Evolutionary conservation across 2,888 invertebrate species (phyloP), one percentile per base, ranked within the genome.

Genomic region (Dryobotodes eremita): DNA sequence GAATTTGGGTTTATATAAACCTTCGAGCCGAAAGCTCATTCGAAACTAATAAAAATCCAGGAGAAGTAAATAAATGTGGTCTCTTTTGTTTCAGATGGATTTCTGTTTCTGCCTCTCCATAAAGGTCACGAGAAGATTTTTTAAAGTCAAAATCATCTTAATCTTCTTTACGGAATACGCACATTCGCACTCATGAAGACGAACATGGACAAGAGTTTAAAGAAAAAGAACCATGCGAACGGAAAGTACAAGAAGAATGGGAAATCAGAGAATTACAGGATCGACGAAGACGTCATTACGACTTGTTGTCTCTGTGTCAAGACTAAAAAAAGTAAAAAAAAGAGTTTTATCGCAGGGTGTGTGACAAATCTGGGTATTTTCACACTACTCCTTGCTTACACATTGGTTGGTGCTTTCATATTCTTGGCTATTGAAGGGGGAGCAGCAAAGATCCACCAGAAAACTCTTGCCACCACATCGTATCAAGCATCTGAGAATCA

Each of bases 351-450:
- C 31, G 98, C 98, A 48, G 98, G 98, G 20, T 97, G 98, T 88
- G 96, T 98, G 83, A 98, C 98, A 70, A 98, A 98, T 95, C 95
- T 98, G 82, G 98, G 98, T 71, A 98, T 99, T 89, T 98, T 98
- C 93, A 97, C 98, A 73, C 96, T 98, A 48, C 97, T 99, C 4
- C 97, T 99, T 80, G 98, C 98, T 31, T 99, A 99, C 93, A 98
- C 98, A 2, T 91, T 97, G 75, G 89, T 97, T 85, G 98, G 98
- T 78, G 98, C 98, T 83, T 98, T 98, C 92, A 98, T 98, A 94
- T 99, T 99, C 93, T 97, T 99, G 82, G 98, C 98, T 69, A 98
- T 99, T 87, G 99, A 99, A 96, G 98, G 98, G 10, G 97, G 97
- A 69, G 96, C 97, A 11, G 95, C 97, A 0, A 97, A 96, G 90